Evolutionary conservation across 2,797 vertebrate genomes (phyloP).

Genomic region (Argentina silus): DNA sequence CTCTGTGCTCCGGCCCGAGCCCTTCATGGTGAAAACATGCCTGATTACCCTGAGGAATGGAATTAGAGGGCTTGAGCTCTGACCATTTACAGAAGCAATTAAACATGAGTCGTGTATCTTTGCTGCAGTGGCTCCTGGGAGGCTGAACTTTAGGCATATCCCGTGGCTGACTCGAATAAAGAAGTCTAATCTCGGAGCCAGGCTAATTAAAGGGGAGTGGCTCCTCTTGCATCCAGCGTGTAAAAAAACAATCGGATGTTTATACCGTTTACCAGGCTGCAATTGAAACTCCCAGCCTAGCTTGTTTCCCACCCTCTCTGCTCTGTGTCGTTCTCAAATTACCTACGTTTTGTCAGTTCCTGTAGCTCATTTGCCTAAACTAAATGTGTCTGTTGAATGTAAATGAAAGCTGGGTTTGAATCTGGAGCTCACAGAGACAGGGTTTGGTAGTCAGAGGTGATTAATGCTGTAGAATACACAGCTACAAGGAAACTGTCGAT

Average conservation of each 20-base stretch:
- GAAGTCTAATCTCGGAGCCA: slow-evolving; percentile 76
- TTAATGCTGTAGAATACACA: slow-evolving; percentile 30
- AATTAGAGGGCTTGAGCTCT: slow-evolving; percentile 76
- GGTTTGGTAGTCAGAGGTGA: slow-evolving; percentile 6
- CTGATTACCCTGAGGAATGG: slow-evolving; percentile 81
- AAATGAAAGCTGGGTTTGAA: slow-evolving; percentile 19
- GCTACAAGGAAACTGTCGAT: slow-evolving; percentile 47
- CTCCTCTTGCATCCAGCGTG: slow-evolving; percentile 61
- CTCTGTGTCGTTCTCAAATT: slow-evolving; percentile 28
- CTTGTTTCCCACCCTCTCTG: slow-evolving; percentile 46
- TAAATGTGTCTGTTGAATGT: slow-evolving; percentile 30
- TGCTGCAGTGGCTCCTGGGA: slow-evolving; percentile 71
- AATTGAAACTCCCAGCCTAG: slow-evolving; percentile 66
- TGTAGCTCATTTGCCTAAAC: slow-evolving; percentile 32
- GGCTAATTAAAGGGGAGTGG: slow-evolving; percentile 80
- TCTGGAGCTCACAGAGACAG: neutral
- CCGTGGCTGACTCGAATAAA: slow-evolving; percentile 74
- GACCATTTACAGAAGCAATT: slow-evolving; percentile 85
- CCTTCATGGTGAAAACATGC: slow-evolving; percentile 74
- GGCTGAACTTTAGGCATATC: slow-evolving; percentile 77
- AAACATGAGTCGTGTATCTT: slow-evolving; percentile 78
- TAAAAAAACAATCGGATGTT: slow-evolving; percentile 72
- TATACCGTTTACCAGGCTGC: slow-evolving; percentile 77
- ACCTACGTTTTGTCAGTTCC: neutral
- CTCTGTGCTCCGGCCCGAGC: slow-evolving; percentile 29